These are phyloP conservation scores for Gadus chalcogrammus DNA, from an alignment of 2,113 vertebrate genomes.

Conservation along the genomic window DNA sequence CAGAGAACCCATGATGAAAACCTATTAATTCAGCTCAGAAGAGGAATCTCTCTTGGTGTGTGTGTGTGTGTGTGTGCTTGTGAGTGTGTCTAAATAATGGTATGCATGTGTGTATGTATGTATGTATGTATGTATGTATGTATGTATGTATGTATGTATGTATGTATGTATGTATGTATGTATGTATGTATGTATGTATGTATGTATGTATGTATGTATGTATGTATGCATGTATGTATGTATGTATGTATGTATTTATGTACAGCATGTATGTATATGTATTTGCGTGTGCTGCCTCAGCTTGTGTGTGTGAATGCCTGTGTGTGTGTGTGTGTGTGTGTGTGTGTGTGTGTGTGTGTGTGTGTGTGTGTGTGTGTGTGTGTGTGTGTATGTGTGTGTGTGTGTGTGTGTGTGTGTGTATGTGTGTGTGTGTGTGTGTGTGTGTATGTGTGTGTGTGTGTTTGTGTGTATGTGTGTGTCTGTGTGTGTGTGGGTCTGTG, in stretches of 20 bases:
- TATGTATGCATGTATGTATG: not conserved
- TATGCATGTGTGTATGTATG: not conserved
- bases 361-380: too few relatives aligned
- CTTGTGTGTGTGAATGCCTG: not conserved
- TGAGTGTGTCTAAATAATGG: not conserved
- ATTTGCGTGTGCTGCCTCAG: not conserved
- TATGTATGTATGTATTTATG: constrained; percentile 5
- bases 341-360: too few relatives aligned
- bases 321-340: not conserved
- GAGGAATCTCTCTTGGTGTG: not conserved
- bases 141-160: constrained; percentile 8
- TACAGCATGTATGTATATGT: not conserved
- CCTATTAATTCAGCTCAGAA: constrained; percentile 11
- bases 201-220: not conserved
- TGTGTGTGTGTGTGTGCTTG: not conserved
- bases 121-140: not conserved
- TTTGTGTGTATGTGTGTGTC: too few relatives aligned
- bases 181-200: constrained; percentile 4
- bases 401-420: not conserved
- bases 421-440: not conserved
- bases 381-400: too few relatives aligned
- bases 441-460: not conserved
- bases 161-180: not conserved
- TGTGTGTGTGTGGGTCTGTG: too few relatives aligned
- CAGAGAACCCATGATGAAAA: constrained; percentile 9